Base-by-base conservation (phyloP, 2,113 vertebrate species). In the Leuciscus idus region DNA sequence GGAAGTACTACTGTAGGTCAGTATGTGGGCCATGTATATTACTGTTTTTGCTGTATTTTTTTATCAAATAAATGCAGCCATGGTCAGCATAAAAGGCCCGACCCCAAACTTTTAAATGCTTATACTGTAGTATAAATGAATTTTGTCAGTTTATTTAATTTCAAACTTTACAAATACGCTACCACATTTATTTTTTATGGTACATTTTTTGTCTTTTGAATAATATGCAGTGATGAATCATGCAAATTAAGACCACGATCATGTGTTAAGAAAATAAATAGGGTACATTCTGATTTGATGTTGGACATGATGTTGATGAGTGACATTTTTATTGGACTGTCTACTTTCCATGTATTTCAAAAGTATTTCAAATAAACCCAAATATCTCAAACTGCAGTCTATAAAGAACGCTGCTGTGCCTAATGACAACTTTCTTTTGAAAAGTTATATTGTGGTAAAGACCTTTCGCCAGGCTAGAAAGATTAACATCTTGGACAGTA, bases 361-460 rank as follows among this genome's bases (percentile, higher is more conserved):
- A 52, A 70, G 28, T 52, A 70, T 82, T 70, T 36, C 26, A 11
- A 57, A 78, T 21, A 15, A 57, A 78, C 9, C 76, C 30, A 78
- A 57, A 78, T 33, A 12, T 33, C 15, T 33, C 30, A 33, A 77
- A 77, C 17, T 52, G 50, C 15, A 9, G 74, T 55, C 19, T 30
- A 55, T 55, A 52, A 77, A 23, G 15, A 76, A 77, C 52, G 17
- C 75, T 33, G 28, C 15, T 55, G 75, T 52, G 28, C 26, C 48
- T 52, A 55, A 55, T 30, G 15, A 77, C 28, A 36, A 30, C 2
- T 48, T 81, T 81, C 61, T 66, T 50, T 66, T 66, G 23, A 66
- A 81, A 82, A 82, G 43, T 26, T 43, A n/a, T 73, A n/a, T 43
- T 73, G 21, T 73, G 70, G 11, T 23, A 23, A 28, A 30, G 43